These are phyloP conservation scores for Rhinolophus ferrumequinum DNA, from an alignment of 2,113 vertebrate species.

Conservation along the genomic window DNA sequence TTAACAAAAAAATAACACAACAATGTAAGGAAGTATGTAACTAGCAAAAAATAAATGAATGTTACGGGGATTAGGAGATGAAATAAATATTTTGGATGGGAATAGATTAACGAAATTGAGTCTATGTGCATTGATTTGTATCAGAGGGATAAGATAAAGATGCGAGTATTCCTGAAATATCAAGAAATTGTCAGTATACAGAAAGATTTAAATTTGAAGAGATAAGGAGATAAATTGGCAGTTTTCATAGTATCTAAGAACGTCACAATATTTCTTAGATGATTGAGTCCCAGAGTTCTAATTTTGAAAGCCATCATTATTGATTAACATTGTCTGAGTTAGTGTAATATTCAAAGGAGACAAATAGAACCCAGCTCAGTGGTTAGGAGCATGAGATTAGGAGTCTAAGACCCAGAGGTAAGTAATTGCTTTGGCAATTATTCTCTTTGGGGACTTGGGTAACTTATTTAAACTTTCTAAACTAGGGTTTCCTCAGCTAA, in stretches of 20 bases:
- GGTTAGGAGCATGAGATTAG: neutral
- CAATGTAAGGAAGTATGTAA: neutral
- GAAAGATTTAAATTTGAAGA: conserved; percentile 43
- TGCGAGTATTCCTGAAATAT: neutral
- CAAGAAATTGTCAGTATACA: neutral
- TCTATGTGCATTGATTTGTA: conserved; percentile 6
- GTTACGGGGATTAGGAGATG: neutral
- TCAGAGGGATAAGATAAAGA: neutral
- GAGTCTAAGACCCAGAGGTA: neutral
- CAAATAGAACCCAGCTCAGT: neutral
- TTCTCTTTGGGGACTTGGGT: neutral
- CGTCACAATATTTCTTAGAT: conserved; percentile 25
- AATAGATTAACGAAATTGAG: neutral
- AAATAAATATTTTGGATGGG: conserved; percentile 22
- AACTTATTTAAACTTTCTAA: neutral
- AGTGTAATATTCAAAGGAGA: neutral
- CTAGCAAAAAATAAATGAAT: conserved; percentile 34
- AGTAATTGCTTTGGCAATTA: neutral
- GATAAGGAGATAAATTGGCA: neutral
- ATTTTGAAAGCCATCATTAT: neutral
- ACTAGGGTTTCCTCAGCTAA: neutral
- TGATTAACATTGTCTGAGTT: neutral
- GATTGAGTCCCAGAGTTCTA: neutral
- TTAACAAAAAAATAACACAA: conserved; percentile 41
- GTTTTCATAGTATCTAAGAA: conserved; percentile 6